Evolutionary conservation across 2,113 vertebrate genomes (phyloP).

Genomic region (Coturnix japonica): DNA sequence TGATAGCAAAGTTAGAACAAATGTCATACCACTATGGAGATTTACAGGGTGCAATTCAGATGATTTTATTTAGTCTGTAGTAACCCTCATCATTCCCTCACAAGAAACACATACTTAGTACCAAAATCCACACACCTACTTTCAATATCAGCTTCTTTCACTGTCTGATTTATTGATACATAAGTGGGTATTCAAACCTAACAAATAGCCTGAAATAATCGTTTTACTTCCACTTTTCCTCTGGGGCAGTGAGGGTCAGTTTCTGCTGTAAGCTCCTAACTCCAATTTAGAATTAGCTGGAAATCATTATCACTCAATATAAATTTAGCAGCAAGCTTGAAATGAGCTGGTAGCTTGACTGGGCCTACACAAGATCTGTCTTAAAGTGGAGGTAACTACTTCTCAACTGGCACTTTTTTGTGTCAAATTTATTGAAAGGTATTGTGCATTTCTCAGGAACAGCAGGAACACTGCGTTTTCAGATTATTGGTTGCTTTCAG

Average conservation of each 20-base stretch:
- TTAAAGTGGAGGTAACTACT: background rate
- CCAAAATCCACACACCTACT: background rate
- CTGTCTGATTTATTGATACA: constrained; percentile 36
- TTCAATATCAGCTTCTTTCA: background rate
- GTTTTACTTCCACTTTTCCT: constrained; percentile 5
- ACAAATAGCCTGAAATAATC: constrained; percentile 7
- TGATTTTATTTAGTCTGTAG: background rate
- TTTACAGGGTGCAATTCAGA: background rate
- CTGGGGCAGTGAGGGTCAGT: constrained; percentile 1
- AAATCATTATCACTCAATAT: constrained; percentile 40
- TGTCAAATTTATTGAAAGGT: background rate
- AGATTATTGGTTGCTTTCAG: background rate
- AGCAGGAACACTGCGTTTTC: background rate
- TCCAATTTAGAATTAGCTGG: constrained; percentile 38
- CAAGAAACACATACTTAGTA: background rate
- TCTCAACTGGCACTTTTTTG: background rate
- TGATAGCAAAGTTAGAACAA: background rate
- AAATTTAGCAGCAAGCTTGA: constrained; percentile 14
- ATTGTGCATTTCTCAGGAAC: too few species aligned
- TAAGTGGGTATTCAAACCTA: constrained; percentile 20
- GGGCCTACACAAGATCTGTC: background rate
- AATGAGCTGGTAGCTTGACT: background rate
- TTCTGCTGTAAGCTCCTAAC: constrained; percentile 19
- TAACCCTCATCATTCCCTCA: background rate
- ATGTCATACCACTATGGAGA: background rate